Conservation (phyloP, 1,140 invertebrate species). For the Orius laevigatus region DNA sequence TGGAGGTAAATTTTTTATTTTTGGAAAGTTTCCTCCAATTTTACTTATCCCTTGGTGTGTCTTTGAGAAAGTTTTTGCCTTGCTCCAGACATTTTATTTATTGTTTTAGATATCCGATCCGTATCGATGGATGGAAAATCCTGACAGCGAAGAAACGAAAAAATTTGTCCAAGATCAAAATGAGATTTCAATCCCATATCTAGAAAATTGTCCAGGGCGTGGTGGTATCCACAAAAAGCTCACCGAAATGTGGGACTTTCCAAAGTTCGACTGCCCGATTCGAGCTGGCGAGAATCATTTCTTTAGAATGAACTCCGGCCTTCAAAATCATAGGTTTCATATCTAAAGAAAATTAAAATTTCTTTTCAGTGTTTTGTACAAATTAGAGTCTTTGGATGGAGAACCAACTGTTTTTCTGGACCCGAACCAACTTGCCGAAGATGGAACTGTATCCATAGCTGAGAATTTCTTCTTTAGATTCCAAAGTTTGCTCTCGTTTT, state of each 20-base stretch:
- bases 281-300: slow-evolving; percentile 75
- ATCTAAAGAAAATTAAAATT: too few relatives aligned
- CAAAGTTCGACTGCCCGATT: slow-evolving; percentile 80
- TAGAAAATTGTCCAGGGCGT: slow-evolving; percentile 58
- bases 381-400: slow-evolving; percentile 62
- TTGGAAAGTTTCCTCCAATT: too few relatives aligned
- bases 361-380: slow-evolving; percentile 68
- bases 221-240: slow-evolving; percentile 56
- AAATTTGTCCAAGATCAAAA: slow-evolving; percentile 86
- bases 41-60: too few relatives aligned
- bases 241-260: slow-evolving; percentile 89
- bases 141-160: slow-evolving; percentile 81
- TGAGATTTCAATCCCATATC: slow-evolving; percentile 71
- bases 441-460: slow-evolving; percentile 76
- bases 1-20: slow-evolving; percentile 40
- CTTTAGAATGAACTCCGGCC: slow-evolving; percentile 82
- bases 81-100: too few relatives aligned
- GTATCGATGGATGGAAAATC: slow-evolving; percentile 94
- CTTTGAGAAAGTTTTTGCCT: too few relatives aligned
- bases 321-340: slow-evolving; percentile 87
- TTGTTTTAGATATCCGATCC: slow-evolving; percentile 64
- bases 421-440: slow-evolving; percentile 79
- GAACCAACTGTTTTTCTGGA: slow-evolving; percentile 85
- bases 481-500: slow-evolving; percentile 61
- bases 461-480: too few relatives aligned